Evolutionary conservation across 2,113 vertebrate genomes (phyloP), one percentile per base, ranked within the genome.

Genomic region (Heliornis fulica): DNA sequence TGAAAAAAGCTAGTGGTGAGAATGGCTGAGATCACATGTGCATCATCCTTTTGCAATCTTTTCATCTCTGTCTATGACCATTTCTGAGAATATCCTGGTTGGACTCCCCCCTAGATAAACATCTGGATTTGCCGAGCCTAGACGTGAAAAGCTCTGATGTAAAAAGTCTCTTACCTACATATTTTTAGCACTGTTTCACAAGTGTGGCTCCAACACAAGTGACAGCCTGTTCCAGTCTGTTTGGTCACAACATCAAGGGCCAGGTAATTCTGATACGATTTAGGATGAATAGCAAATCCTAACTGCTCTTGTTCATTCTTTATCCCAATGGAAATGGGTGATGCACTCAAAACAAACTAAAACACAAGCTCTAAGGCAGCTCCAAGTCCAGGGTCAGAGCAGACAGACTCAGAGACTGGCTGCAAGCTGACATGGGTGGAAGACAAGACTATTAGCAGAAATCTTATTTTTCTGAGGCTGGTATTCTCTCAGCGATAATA

Each of bases 11-110:
- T 56, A 51, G 28, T 46, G 83, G 36, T 15, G 46, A 70, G 26
- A 84, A 85, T 0, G 63, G 10, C 13, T 83, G 46, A 64, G 65
- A 18, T 51, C 22, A 66, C 9, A 66, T 0, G 0, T 32, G 16
- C 70, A 38, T 74, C 23, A 65, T 10, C 7, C 43, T 74, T 75
- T 51, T 53, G 46, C 8, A 29, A 21, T 31, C 46, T 41, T 89
- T 72, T 65, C 68, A 69, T 29, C 88, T 68, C 53, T 60, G 22
- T 36, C 5, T 50, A 40, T 1, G 9, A 7, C 5, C 23, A 70
- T n/a, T 87, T 89, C 72, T 78, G 25, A 78, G 29, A 38, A 45
- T 12, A 60, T 21, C 38, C 31, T 64, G 9, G 12, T 56, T 78
- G 75, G 46, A 71, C 74, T 41, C 8, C 38, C 25, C 9, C 34